Conservation (phyloP, 2,888 invertebrate species). For the Euplexia lucipara region DNA sequence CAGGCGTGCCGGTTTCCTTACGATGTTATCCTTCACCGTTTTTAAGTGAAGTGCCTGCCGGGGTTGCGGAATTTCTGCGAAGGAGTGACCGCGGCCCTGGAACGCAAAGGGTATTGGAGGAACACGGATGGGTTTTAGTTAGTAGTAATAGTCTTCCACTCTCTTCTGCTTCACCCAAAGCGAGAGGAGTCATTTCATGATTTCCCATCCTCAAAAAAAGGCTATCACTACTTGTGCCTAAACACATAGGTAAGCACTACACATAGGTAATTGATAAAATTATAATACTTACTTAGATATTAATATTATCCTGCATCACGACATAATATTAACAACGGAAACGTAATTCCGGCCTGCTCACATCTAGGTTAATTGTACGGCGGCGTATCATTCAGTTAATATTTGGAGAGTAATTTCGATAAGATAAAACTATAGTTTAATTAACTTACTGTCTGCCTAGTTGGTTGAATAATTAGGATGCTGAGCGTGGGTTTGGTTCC, state of each 20-base stretch:
- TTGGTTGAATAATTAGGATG: background rate
- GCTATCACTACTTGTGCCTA: too few relatives aligned
- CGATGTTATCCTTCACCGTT: too few relatives aligned
- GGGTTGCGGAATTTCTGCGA: too few relatives aligned
- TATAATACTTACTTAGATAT: conserved; percentile 12
- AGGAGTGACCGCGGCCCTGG: too few relatives aligned
- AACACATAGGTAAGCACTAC: background rate
- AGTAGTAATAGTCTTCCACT: too few relatives aligned
- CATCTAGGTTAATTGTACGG: conserved; percentile 25
- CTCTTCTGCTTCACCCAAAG: too few relatives aligned
- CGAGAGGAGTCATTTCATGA: too few relatives aligned
- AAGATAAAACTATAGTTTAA: conserved; percentile 23
- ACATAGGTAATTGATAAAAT: conserved; percentile 9
- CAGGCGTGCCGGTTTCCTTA: too few relatives aligned
- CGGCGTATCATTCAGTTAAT: conserved; percentile 17
- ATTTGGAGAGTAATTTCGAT: conserved; percentile 22
- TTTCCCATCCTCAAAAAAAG: too few relatives aligned
- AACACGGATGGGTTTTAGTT: too few relatives aligned
- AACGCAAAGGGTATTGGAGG: too few relatives aligned
- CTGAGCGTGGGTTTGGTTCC: background rate
- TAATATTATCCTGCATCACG: conserved; percentile 4
- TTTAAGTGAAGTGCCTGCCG: too few relatives aligned
- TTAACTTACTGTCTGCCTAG: background rate
- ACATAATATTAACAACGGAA: conserved; percentile 19
- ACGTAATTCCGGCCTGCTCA: conserved; percentile 21